Base-by-base conservation (phyloP, 2,888 invertebrate genomes). In the Erebia palarica region DNA sequence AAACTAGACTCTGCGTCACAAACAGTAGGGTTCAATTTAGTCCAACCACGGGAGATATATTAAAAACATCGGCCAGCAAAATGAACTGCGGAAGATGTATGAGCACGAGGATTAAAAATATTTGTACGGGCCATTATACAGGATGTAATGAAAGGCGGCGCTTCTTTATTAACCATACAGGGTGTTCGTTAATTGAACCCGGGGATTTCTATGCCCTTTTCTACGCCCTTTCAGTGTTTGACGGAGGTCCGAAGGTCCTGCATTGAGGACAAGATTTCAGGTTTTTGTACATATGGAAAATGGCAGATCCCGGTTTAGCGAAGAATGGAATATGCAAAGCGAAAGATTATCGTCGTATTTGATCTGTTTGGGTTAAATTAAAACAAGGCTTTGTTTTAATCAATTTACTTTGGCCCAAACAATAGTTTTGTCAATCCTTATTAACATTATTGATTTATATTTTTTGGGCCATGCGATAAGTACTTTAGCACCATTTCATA, bases 81-180 rank as follows among this genome's bases (percentile, higher is more conserved):
- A 92, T 92, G 92, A 92, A 91, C 91, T 89, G 84, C 89, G 86
- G 86, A 92, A 92, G 92, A 92, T 91, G 91, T 92, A 92, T 92
- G 92, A 87, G 89, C 87, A 84, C 82, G 83, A 84, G 92, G 92
- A 92, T 92, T 92, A 92, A 92, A 92, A 92, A 92, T 92, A 92
- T 92, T 92, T 92, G 92, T 91, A 88, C 91, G 92, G 84, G 84
- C 92, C 92, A 92, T 92, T 92, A 92, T 92, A 90, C 91, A 90
- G 83, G 83, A 84, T 88, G 92, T 91, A 92, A 92, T 92, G 92
- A 91, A 92, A 91, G 82, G 85, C 81, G 86, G 89, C 85, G 86
- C 84, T 88, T 88, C 90, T 91, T 90, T 92, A 92, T 92, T 91
- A 91, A 90, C 86, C 84, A 83, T 85, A 87, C 90, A 86, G 88